phyloP scores from a whole-genome alignment of 2,113 vertebrate species.

The Pseudorhombus dupliciocellatus region DNA sequence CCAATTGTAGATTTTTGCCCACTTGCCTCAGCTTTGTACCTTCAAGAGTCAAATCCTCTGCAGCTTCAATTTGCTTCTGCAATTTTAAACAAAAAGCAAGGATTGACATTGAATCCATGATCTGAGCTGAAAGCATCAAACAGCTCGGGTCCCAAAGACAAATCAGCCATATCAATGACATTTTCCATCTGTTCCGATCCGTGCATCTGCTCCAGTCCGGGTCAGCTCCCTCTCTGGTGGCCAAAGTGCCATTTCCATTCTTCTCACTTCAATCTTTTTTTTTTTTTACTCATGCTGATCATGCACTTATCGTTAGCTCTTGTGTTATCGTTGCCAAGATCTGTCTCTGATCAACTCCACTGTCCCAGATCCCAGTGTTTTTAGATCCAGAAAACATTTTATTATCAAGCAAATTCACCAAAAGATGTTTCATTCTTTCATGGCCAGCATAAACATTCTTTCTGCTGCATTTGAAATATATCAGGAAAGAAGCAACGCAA shows the following conservation, averaged over 20 bases:
- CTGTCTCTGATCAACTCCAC: neutral
- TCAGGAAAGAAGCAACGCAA: too few species aligned
- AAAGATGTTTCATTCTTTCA: neutral
- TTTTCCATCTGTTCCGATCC: slow-evolving; percentile 38
- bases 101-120: too few species aligned
- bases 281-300: neutral
- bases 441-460: neutral
- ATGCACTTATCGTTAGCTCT: neutral
- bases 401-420: neutral
- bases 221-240: slow-evolving; percentile 17
- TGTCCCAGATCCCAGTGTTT: neutral
- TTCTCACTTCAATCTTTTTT: neutral
- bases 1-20: slow-evolving; percentile 4
- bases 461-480: neutral
- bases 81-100: too few species aligned
- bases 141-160: slow-evolving; percentile 2
- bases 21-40: slow-evolving; percentile 13
- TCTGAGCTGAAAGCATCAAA: too few species aligned
- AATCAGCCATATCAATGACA: slow-evolving; percentile 28
- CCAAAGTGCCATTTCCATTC: neutral
- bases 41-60: neutral
- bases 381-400: neutral
- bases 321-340: neutral
- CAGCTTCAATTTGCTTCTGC: neutral
- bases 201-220: slow-evolving; percentile 31